Conservation (phyloP, 2,113 vertebrate species). For the Phalacrocorax carbo region DNA sequence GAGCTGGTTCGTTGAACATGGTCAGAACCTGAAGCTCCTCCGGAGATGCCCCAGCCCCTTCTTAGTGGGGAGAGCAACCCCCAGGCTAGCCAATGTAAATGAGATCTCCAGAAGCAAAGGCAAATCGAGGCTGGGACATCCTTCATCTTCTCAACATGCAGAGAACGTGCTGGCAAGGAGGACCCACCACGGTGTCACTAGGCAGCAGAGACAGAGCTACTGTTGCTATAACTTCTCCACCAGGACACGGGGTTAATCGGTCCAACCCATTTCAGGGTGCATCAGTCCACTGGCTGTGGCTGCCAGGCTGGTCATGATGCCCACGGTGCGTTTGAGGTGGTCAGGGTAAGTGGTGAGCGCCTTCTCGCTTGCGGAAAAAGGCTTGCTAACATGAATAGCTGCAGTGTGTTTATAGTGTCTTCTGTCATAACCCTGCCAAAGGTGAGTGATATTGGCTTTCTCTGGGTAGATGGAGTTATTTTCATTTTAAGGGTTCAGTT, state of each 20-base stretch:
- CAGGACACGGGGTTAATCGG: not conserved
- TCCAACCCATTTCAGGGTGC: not conserved
- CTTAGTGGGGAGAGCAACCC: not conserved
- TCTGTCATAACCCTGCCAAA: not conserved
- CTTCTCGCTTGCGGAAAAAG: not conserved
- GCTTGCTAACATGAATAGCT: not conserved
- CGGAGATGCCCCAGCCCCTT: not conserved
- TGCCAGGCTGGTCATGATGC: accelerated
- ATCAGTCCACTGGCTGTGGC: not conserved
- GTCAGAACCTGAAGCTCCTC: not conserved
- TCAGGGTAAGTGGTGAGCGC: not conserved
- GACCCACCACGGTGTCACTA: not conserved
- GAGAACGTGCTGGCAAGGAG: not conserved
- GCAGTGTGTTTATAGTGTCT: not conserved
- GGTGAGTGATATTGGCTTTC: not conserved
- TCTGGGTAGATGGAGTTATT: not conserved
- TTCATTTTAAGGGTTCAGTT: not conserved
- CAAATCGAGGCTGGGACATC: not conserved
- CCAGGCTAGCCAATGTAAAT: not conserved
- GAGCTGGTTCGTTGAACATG: not conserved
- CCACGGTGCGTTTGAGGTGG: not conserved
- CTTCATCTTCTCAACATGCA: not conserved
- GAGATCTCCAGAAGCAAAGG: not conserved
- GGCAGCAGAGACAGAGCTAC: not conserved
- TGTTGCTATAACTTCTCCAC: accelerated